A percentile compares a stretch with the other conserved stretches of the same genome.
phyloP scores from a whole-genome alignment of 2,888 invertebrate genomes.

The Xestobium rufovillosum region DNA sequence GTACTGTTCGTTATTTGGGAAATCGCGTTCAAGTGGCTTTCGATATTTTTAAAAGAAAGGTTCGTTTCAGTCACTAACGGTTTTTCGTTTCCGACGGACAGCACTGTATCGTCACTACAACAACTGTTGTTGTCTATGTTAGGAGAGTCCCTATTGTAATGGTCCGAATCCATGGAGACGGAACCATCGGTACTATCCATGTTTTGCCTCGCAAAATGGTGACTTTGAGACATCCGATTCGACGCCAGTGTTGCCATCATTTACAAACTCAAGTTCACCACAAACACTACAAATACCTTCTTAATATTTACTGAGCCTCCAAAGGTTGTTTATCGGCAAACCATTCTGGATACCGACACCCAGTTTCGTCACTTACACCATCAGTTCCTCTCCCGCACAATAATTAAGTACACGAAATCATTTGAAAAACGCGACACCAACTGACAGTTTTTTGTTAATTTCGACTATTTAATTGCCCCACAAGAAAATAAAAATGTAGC shows the following conservation, averaged over 20 bases:
- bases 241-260: conserved; percentile 33
- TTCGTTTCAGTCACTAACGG: conserved; percentile 31
- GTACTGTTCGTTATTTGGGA: conserved; percentile 54
- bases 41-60: conserved; percentile 58
- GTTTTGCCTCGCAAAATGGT: conserved; percentile 32
- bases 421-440: no score
- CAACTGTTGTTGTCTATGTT: conserved; percentile 56
- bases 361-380: no score
- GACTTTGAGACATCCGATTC: conserved; percentile 32
- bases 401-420: no score
- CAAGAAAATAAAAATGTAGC: no score
- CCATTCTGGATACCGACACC: no score
- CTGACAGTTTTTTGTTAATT: no score
- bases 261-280: neutral
- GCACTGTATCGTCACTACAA: conserved; percentile 69
- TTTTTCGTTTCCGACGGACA: conserved; percentile 75
- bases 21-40: conserved; percentile 60
- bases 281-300: no score
- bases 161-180: conserved; percentile 39
- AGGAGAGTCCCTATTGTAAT: conserved; percentile 36
- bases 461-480: no score
- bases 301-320: no score
- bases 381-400: no score
- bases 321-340: no score
- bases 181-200: conserved; percentile 37